These are phyloP conservation scores for Cydia strobilella DNA, from an alignment of 1,140 invertebrate species.

Conservation along the genomic window DNA sequence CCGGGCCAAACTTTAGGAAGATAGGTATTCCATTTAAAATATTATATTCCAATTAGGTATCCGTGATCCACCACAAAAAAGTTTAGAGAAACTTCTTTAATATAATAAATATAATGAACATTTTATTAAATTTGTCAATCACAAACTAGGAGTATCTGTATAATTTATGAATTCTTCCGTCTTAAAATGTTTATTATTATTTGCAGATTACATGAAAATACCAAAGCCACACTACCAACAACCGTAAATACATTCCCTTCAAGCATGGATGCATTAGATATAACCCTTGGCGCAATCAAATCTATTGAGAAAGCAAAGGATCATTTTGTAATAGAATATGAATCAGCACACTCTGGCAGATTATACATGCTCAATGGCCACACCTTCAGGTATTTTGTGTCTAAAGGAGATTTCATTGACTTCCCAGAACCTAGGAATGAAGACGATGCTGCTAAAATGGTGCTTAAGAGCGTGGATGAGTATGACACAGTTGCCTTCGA, in stretches of 20 bases:
- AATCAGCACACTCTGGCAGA: conserved; percentile 53
- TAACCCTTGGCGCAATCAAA: conserved; percentile 46
- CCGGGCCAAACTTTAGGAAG: no score
- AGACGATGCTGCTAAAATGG: conserved; percentile 61
- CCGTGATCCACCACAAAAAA: no score
- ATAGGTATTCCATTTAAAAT: no score
- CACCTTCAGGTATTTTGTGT: conserved; percentile 69
- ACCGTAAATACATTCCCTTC: neutral
- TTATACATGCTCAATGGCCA: conserved; percentile 64
- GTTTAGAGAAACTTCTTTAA: no score
- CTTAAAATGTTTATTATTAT: neutral
- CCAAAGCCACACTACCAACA: neutral
- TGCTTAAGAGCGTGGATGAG: conserved; percentile 50
- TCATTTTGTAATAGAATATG: conserved; percentile 55
- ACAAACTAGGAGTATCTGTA: neutral
- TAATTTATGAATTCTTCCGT: neutral
- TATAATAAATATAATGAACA: no score
- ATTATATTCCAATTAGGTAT: no score
- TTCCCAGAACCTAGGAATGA: conserved; percentile 62
- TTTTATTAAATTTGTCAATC: no score
- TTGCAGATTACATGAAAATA: conserved; percentile 1
- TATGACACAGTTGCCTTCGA: conserved; percentile 57
- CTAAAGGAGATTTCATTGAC: conserved; percentile 55
- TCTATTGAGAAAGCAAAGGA: conserved; percentile 50
- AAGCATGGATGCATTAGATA: neutral